phyloP scores from a whole-genome alignment of 2,113 vertebrate species.

The Okapia johnstoni region DNA sequence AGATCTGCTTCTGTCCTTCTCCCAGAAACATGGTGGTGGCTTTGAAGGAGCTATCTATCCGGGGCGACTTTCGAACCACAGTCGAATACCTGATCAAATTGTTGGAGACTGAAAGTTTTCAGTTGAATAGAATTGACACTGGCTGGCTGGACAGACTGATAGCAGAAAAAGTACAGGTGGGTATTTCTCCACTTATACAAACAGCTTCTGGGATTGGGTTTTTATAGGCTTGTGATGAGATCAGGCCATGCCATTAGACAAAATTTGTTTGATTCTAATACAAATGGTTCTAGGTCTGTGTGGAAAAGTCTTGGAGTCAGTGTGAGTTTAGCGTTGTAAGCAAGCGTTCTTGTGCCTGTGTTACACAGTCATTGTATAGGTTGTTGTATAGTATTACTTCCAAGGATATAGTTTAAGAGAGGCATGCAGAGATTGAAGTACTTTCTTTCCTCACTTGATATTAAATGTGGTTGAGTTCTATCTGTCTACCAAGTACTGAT shows the following conservation, averaged over 20 bases:
- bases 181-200: constrained; percentile 23
- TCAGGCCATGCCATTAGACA: background rate
- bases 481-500: background rate
- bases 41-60: constrained; percentile 96
- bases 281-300: background rate
- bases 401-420: constrained; percentile 19
- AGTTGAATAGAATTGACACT: constrained; percentile 96
- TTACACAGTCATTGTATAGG: background rate
- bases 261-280: constrained; percentile 44
- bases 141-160: constrained; percentile 98
- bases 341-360: background rate
- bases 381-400: background rate
- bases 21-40: constrained; percentile 98
- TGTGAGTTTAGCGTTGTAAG: background rate
- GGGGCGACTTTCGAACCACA: constrained; percentile 97
- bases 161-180: constrained; percentile 98
- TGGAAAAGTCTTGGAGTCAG: constrained; percentile 12
- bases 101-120: constrained; percentile 97
- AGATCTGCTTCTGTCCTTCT: constrained; percentile 34
- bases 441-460: constrained; percentile 7
- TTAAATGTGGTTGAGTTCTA: background rate
- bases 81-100: constrained; percentile 98
- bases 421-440: background rate
- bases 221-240: background rate
- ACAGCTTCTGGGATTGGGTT: background rate